Evolutionary conservation across 2,113 vertebrate genomes (phyloP).

Genomic region (Panthera uncia): DNA sequence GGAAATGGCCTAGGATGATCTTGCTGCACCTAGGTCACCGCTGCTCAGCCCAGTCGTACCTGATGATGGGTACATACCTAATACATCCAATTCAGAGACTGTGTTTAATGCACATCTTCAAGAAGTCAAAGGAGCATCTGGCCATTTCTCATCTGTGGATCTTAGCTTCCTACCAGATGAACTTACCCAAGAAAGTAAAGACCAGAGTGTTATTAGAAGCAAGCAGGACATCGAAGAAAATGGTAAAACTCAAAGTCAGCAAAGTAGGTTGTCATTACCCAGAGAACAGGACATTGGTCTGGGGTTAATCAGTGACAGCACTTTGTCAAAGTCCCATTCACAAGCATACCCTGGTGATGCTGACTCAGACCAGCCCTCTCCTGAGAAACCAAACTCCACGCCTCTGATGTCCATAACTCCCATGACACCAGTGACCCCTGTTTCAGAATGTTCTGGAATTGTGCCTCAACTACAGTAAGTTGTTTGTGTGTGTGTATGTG

Average conservation of each 20-base stretch:
- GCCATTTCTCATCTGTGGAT: conserved; percentile 88
- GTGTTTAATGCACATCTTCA: conserved; percentile 67
- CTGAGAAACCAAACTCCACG: conserved; percentile 67
- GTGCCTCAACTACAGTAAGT: conserved; percentile 95
- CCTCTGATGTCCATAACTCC: conserved; percentile 92
- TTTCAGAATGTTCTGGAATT: conserved; percentile 93
- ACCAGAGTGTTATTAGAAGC: conserved; percentile 49
- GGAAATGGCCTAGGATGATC: conserved; percentile 78
- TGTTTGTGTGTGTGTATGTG: not conserved
- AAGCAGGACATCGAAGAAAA: conserved; percentile 44
- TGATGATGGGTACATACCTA: conserved; percentile 81
- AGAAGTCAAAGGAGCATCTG: conserved; percentile 77
- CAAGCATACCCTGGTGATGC: not conserved
- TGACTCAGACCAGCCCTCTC: conserved; percentile 40
- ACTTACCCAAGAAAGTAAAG: conserved; percentile 82
- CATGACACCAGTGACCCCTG: conserved; percentile 89
- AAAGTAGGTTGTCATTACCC: not conserved
- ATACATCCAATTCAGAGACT: conserved; percentile 66
- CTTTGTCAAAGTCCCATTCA: not conserved
- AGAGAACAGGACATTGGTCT: conserved; percentile 67
- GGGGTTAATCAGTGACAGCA: conserved; percentile 48
- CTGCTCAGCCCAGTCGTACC: conserved; percentile 75
- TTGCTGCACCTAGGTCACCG: conserved; percentile 65
- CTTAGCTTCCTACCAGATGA: conserved; percentile 96
- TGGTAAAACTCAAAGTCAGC: not conserved